A percentile compares a stretch with the other conserved stretches of the same genome.
Conservation (phyloP, 2,113 vertebrate species). For the Ictalurus punctatus region DNA sequence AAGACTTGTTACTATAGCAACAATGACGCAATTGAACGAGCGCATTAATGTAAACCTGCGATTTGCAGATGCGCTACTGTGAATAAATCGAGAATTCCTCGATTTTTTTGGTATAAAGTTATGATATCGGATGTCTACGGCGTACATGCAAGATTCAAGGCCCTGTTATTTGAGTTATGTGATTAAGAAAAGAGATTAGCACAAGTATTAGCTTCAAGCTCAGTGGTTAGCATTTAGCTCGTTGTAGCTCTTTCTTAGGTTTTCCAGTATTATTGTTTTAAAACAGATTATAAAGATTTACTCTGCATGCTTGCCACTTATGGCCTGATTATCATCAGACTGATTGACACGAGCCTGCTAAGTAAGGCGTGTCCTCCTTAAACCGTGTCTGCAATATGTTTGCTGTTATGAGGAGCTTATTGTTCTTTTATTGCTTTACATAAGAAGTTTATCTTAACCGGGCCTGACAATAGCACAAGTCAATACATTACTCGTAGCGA, state of each 20-base stretch:
- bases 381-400: constrained; percentile 4
- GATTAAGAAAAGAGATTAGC: neutral
- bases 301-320: neutral
- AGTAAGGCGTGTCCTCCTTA: constrained; percentile 28
- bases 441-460: constrained; percentile 37
- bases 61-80: neutral
- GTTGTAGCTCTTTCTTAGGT: neutral
- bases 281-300: neutral
- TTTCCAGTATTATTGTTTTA: neutral
- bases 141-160: neutral
- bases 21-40: neutral
- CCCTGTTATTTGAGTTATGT: neutral
- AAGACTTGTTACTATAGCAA: neutral
- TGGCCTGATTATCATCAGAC: neutral
- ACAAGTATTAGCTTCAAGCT: neutral
- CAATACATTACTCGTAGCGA: neutral
- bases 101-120: neutral
- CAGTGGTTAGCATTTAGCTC: neutral
- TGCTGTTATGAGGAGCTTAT: neutral
- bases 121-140: neutral
- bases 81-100: neutral
- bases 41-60: too few relatives aligned
- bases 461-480: constrained; percentile 20
- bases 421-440: constrained; percentile 38
- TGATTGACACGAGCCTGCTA: neutral